phyloP scores from a whole-genome alignment of 2,888 invertebrate species.

The Drosophila meridiana region DNA sequence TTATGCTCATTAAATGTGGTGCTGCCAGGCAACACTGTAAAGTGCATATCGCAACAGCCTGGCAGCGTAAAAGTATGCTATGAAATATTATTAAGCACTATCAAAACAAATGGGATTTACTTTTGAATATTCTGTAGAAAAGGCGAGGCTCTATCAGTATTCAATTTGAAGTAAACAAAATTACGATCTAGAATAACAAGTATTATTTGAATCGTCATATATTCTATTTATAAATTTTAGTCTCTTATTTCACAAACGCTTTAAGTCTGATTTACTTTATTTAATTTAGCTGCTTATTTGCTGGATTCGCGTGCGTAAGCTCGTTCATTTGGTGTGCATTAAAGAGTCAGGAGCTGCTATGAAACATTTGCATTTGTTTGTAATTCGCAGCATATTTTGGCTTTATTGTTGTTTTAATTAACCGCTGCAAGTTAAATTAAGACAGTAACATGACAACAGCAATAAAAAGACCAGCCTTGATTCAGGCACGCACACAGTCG shows the following conservation, averaged over 20 bases:
- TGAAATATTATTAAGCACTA: conserved; percentile 28
- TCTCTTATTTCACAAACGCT: neutral
- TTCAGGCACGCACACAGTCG: conserved; percentile 34
- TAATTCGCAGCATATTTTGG: conserved; percentile 25
- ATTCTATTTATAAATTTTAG: neutral
- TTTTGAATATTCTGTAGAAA: conserved; percentile 14
- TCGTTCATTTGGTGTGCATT: neutral
- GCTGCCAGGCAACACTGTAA: conserved; percentile 29
- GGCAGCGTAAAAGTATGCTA: conserved; percentile 14
- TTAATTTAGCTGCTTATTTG: neutral
- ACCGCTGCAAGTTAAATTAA: conserved; percentile 71
- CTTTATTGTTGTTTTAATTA: conserved; percentile 69
- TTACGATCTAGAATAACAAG: neutral
- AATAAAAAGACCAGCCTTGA: conserved; percentile 37
- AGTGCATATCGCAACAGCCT: conserved; percentile 53
- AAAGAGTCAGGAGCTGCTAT: conserved; percentile 27
- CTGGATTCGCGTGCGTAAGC: neutral
- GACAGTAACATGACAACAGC: conserved; percentile 72
- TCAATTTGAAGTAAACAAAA: neutral
- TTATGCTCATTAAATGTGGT: conserved; percentile 62
- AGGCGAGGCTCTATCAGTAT: neutral
- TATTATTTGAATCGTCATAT: neutral
- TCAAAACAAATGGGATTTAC: conserved; percentile 26
- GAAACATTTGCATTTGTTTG: conserved; percentile 25
- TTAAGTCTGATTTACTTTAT: neutral